Evolutionary conservation across 2,797 vertebrate species (phyloP).

Genomic region (Florisuga fusca): DNA sequence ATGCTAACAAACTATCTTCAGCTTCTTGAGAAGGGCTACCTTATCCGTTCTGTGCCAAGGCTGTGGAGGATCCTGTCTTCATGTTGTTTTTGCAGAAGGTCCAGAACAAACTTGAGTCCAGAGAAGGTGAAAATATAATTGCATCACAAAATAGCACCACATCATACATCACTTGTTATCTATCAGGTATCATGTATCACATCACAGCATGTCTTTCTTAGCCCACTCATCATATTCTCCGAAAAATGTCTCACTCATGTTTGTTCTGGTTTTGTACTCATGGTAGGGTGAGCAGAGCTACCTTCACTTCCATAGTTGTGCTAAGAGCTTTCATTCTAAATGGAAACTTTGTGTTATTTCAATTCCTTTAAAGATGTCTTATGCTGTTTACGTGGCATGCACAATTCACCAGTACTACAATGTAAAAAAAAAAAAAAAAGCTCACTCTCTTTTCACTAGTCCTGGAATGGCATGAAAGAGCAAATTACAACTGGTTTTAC

Average conservation of each 20-base stretch:
- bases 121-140: neutral
- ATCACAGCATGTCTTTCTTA: neutral
- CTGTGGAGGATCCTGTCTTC: neutral
- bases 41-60: neutral
- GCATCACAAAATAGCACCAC: neutral
- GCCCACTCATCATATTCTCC: neutral
- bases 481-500: neutral
- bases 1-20: neutral
- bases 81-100: neutral
- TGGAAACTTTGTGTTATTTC: neutral
- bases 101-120: neutral
- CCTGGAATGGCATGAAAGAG: neutral
- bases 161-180: too few relatives aligned
- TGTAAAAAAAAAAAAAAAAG: neutral
- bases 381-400: neutral
- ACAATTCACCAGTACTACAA: neutral
- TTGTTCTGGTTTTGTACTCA: neutral
- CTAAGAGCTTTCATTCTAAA: neutral
- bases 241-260: neutral
- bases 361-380: neutral
- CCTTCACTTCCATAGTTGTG: accelerated
- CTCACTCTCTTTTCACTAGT: neutral
- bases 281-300: neutral
- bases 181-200: neutral
- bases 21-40: neutral